Evolutionary conservation across 2,113 vertebrate genomes (phyloP).

Genomic region (Pluvianellus socialis): DNA sequence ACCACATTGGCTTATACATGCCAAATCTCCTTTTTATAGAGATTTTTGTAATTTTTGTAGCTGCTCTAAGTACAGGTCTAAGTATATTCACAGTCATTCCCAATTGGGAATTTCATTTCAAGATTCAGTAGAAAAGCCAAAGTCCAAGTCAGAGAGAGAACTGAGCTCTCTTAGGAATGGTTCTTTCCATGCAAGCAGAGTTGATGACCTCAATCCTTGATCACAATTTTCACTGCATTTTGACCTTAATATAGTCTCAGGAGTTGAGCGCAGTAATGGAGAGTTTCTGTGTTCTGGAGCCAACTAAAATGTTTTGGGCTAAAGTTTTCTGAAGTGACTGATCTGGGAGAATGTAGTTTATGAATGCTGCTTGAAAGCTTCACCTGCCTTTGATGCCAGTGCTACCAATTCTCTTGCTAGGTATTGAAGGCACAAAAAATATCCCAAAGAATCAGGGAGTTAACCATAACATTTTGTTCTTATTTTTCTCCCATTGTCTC

Average conservation of each 20-base stretch:
- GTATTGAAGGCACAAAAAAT: neutral
- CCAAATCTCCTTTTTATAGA: neutral
- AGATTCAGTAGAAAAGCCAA: neutral
- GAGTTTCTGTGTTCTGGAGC: neutral
- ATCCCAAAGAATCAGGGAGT: neutral
- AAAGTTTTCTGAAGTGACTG: neutral
- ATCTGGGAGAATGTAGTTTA: neutral
- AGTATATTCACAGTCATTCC: neutral
- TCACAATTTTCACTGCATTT: neutral
- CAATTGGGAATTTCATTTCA: neutral
- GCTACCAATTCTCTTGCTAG: neutral
- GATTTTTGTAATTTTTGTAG: neutral
- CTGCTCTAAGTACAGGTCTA: neutral
- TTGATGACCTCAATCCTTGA: neutral
- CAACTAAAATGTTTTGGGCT: neutral
- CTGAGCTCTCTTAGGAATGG: neutral
- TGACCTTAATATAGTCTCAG: neutral
- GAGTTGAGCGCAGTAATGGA: neutral
- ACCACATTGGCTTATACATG: neutral
- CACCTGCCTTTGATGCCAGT: neutral
- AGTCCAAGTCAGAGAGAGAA: neutral
- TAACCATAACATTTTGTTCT: neutral
- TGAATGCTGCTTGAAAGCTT: neutral
- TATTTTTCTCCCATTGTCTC: neutral
- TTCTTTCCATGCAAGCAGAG: neutral